These are phyloP conservation scores for Eptesicus fuscus DNA, from an alignment of 2,113 vertebrate genomes.

Conservation along the genomic window DNA sequence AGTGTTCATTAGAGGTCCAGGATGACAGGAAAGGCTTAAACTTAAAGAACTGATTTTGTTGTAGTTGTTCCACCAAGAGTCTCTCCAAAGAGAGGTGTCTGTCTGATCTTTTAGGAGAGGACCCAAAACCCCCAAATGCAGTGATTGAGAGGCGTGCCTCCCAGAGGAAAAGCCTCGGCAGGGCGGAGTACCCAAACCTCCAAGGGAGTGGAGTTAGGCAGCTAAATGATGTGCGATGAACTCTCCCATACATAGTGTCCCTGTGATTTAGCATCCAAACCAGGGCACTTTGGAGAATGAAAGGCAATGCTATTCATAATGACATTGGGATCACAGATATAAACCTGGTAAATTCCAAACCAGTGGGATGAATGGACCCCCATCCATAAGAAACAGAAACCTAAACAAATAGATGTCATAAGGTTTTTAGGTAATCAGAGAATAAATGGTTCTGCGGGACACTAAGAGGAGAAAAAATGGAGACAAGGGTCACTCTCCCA, in stretches of 20 bases:
- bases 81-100: not conserved
- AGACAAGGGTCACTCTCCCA: not conserved
- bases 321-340: not conserved
- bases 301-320: not conserved
- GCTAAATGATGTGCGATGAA: not conserved
- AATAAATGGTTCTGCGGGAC: not conserved
- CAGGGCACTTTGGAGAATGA: not conserved
- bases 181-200: not conserved
- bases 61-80: not conserved
- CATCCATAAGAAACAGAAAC: not conserved
- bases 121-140: not conserved
- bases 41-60: not conserved
- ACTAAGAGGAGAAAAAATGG: not conserved
- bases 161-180: not conserved
- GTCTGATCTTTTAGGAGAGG: not conserved
- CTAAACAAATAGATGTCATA: not conserved
- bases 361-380: not conserved
- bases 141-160: not conserved
- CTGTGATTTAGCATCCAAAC: not conserved
- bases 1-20: not conserved
- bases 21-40: conserved; percentile 9
- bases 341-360: not conserved
- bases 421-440: not conserved
- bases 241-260: not conserved
- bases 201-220: too few relatives aligned